phyloP scores from a whole-genome alignment of 2,888 invertebrate genomes.

The Luperina nickerlii region DNA sequence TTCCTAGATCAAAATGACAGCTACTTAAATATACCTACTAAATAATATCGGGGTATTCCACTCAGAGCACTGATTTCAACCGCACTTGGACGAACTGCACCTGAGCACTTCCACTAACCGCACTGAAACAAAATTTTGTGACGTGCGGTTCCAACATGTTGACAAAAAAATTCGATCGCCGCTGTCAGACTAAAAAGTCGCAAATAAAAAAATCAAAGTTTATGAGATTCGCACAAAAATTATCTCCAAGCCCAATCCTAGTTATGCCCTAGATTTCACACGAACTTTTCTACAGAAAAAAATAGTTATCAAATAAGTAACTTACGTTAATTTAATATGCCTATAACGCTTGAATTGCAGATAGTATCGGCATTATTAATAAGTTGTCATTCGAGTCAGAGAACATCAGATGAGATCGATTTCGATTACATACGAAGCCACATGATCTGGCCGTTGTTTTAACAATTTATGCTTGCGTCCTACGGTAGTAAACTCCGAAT shows the following conservation, averaged over 20 bases:
- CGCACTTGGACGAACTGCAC: no score
- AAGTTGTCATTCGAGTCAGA: conserved; percentile 20
- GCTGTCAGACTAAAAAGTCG: no score
- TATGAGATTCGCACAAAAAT: neutral
- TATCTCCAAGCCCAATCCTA: no score
- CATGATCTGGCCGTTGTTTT: conserved; percentile 47
- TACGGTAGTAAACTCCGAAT: conserved; percentile 39
- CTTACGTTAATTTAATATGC: conserved; percentile 1
- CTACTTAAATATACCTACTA: no score
- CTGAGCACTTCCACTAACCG: no score
- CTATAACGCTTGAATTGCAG: conserved; percentile 10
- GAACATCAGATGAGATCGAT: conserved; percentile 45
- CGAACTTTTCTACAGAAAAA: neutral
- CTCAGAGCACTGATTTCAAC: no score
- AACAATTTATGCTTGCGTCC: conserved; percentile 34
- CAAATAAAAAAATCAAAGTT: no score
- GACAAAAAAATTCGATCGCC: no score
- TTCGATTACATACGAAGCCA: conserved; percentile 40
- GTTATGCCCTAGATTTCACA: neutral
- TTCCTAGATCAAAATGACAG: no score
- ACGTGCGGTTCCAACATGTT: no score
- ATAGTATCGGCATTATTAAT: conserved; percentile 15
- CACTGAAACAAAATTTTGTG: no score
- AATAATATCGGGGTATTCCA: no score
- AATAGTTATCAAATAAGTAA: neutral